Evolutionary conservation across 2,797 vertebrate species (phyloP).

Genomic region (Muscicapa comitata): DNA sequence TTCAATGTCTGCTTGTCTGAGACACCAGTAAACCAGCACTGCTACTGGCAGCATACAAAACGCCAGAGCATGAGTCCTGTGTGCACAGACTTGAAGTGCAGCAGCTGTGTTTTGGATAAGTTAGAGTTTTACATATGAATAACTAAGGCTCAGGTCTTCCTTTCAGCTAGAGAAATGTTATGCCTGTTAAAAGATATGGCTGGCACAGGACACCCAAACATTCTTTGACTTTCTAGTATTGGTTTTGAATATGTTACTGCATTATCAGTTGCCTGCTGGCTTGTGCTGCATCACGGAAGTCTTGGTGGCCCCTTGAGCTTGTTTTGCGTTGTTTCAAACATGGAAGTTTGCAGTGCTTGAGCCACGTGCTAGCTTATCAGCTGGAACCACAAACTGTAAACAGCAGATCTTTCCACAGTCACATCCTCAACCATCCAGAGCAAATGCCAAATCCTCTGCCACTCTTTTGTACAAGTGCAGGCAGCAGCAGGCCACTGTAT

Average conservation of each 20-base stretch:
- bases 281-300: neutral
- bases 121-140: rapidly evolving
- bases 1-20: neutral
- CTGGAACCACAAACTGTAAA: neutral
- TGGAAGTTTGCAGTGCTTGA: neutral
- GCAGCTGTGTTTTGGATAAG: neutral
- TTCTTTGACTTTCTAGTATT: neutral
- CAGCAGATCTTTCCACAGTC: neutral
- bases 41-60: rapidly evolving
- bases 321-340: neutral
- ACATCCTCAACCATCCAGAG: neutral
- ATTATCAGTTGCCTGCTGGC: neutral
- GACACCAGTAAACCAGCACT: neutral
- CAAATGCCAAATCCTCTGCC: neutral
- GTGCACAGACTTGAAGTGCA: neutral
- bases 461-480: rapidly evolving
- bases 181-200: neutral
- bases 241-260: neutral
- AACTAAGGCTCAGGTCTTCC: neutral
- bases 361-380: neutral
- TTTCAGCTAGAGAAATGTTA: neutral
- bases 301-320: neutral
- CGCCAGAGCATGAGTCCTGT: neutral
- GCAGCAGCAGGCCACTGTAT: neutral
- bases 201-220: neutral